phyloP scores from a whole-genome alignment of 2,797 vertebrate genomes.

The Lacerta viridis region DNA sequence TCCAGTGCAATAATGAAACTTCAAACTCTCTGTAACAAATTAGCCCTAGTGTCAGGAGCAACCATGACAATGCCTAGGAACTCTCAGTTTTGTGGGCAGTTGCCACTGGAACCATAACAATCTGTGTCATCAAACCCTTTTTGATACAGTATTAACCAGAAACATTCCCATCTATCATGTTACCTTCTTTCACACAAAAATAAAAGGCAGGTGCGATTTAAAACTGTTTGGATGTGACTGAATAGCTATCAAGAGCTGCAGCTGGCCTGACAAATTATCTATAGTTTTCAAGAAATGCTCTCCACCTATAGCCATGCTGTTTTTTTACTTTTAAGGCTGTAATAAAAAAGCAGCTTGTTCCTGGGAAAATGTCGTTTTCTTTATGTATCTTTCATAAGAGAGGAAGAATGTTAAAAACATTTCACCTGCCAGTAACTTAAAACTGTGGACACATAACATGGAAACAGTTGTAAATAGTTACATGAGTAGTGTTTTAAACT shows the following conservation, averaged over 20 bases:
- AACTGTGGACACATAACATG: not conserved
- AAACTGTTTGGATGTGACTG: not conserved
- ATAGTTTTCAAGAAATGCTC: constrained; percentile 28
- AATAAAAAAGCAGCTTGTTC: not conserved
- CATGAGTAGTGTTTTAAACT: not conserved
- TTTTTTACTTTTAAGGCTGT: constrained; percentile 1
- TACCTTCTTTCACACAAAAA: constrained; percentile 42
- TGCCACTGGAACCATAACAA: not conserved
- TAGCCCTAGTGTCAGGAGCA: no score
- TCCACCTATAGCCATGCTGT: not conserved
- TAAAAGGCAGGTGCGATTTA: constrained; percentile 28
- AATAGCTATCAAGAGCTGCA: constrained; percentile 20
- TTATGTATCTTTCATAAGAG: constrained; percentile 1
- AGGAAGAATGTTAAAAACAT: constrained; percentile 30
- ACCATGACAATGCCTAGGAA: not conserved
- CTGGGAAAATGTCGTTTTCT: constrained; percentile 13
- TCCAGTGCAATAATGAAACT: not conserved
- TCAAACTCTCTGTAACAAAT: not conserved
- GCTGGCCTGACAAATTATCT: constrained; percentile 11
- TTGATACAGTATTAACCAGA: constrained; percentile 7
- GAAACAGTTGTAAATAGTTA: not conserved
- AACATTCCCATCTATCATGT: constrained; percentile 24
- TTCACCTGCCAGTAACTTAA: not conserved
- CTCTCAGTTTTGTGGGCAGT: not conserved
- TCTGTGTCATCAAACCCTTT: not conserved